phyloP scores from a whole-genome alignment of 2,113 vertebrate genomes.

The Lepisosteus osseus region DNA sequence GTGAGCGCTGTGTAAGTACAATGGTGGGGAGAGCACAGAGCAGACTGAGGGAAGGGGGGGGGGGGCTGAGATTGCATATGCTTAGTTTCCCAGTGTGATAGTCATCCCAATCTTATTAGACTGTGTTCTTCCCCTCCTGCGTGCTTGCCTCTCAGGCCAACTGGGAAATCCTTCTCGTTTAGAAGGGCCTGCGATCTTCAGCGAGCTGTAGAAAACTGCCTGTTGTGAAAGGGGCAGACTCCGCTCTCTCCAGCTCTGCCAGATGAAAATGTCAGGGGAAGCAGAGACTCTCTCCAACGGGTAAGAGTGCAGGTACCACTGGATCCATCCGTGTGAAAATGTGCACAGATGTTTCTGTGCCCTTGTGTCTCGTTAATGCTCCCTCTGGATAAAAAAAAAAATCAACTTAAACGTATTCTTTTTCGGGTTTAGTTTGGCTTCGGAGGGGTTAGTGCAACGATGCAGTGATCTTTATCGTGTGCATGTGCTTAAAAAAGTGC shows the following conservation, averaged over 20 bases:
- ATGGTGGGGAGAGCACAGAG: constrained; percentile 45
- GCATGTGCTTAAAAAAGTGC: background rate
- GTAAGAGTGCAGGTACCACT: constrained; percentile 36
- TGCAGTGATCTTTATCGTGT: too few species aligned
- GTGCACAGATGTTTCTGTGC: background rate
- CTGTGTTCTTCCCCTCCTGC: constrained; percentile 35
- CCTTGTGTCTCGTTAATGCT: constrained; percentile 10
- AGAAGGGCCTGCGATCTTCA: constrained; percentile 36
- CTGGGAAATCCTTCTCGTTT: constrained; percentile 34
- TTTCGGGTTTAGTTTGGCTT: background rate
- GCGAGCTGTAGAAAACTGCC: constrained; percentile 28
- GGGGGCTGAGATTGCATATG: constrained; percentile 19
- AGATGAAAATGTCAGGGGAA: constrained; percentile 72
- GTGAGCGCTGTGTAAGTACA: constrained; percentile 32
- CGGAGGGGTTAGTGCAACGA: background rate
- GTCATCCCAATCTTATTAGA: constrained; percentile 71
- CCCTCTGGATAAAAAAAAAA: background rate
- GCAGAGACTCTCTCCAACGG: constrained; percentile 58
- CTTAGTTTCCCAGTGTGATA: constrained; percentile 46
- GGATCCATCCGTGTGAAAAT: background rate
- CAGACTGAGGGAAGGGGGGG: constrained; percentile 22
- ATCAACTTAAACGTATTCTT: background rate
- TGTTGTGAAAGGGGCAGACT: background rate
- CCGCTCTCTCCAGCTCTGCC: constrained; percentile 22
- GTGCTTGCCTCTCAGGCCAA: constrained; percentile 25